Evolutionary conservation across 2,888 invertebrate genomes (phyloP), one percentile per base, ranked within the genome.

Genomic region (Dione vanillae): DNA sequence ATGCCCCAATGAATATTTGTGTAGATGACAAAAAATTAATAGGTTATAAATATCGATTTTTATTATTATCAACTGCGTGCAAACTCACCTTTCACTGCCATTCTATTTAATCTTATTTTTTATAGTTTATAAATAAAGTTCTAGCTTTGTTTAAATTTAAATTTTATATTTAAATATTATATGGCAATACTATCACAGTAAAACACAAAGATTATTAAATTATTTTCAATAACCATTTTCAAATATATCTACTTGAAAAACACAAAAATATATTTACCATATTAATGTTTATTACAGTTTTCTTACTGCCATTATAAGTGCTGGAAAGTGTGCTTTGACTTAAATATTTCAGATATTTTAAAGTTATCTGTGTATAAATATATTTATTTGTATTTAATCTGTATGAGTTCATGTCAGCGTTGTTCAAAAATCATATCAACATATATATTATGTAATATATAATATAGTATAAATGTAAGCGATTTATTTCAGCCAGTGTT

Each of bases 1-100:
- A 69, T 59, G 69, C 65, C 69, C 65, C 59, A 69, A 69, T n/a
- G 19, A 19, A 14, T 16, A 37, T 9, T 43, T 41, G 14, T 61
- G 27, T 61, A n/a, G 14, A n/a, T 61, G 43, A 61, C n/a, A 58
- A 14, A 11, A n/a, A 40, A 14, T 43, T 27, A n/a, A 10, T 61
- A n/a, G 20, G 6, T n/a, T 7, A 35, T 14, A 14, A 43, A n/a
- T 43, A 59, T 14, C 43, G 41, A 20, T 41, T 58, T 11, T 43
- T 43, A 20, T 27, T 8, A 27, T 45, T 27, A 20, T 41, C 16
- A n/a, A 9, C 10, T 1, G 2, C n/a, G 35, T 54, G 37, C 43
- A 61, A 61, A 61, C 43, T 61, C 43, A 19, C 43, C 45, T 43
- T 41, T 45, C 27, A 61, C 61, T 61, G 61, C 61, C 61, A 45